Conservation (phyloP, 2,888 invertebrate species). For the Aspidapion aeneum region DNA sequence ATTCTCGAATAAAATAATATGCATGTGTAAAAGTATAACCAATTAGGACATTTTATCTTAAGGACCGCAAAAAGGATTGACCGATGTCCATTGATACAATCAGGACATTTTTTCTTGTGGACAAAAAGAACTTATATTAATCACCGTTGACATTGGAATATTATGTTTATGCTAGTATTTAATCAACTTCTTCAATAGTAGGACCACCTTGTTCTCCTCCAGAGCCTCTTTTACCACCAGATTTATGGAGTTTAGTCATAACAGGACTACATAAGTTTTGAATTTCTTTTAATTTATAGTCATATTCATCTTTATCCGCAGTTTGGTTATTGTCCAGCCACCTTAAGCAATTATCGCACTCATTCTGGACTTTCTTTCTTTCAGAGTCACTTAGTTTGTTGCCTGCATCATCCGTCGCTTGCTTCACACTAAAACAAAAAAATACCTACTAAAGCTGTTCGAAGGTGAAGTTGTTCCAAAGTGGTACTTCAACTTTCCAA, state of each 20-base stretch:
- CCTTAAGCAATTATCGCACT: slow-evolving; percentile 59
- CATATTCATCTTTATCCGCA: slow-evolving; percentile 63
- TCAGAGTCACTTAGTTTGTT: slow-evolving; percentile 56
- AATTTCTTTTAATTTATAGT: slow-evolving; percentile 58
- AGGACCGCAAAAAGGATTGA: no score
- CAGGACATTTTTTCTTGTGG: no score
- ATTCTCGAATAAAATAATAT: no score
- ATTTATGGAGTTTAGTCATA: slow-evolving; percentile 54
- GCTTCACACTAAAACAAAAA: slow-evolving; percentile 56
- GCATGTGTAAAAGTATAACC: no score
- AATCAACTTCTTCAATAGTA: slow-evolving; percentile 47
- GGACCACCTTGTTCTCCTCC: slow-evolving; percentile 39
- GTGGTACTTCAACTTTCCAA: no score
- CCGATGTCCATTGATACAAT: no score
- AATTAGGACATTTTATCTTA: no score
- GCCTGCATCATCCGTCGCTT: slow-evolving; percentile 63
- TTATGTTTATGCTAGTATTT: no score
- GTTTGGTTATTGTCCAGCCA: slow-evolving; percentile 70
- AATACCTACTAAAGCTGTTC: no score
- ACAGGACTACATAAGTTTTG: slow-evolving; percentile 56
- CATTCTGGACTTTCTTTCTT: slow-evolving; percentile 45
- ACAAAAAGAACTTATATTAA: no score
- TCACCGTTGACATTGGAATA: no score
- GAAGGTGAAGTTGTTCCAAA: neutral
- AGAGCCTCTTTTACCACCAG: slow-evolving; percentile 25